Conservation (phyloP, 2,888 invertebrate species). For the Stenoptilia bipunctidactyla region DNA sequence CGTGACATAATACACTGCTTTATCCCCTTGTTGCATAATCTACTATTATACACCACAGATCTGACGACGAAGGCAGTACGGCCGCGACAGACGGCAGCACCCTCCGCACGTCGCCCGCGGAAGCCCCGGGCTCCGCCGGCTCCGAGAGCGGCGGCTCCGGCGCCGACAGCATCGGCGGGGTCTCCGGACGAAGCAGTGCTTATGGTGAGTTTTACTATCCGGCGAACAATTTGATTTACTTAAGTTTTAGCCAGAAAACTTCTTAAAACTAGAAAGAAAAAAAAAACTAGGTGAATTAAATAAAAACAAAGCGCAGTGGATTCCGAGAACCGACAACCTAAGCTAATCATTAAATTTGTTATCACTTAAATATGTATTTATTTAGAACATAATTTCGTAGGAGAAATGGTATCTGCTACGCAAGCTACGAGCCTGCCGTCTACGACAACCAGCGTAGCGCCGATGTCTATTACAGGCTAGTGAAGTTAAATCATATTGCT, state of each 20-base stretch:
- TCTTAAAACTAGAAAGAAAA: too few species aligned
- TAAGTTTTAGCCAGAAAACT: too few species aligned
- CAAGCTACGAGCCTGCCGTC: slow-evolving; percentile 30
- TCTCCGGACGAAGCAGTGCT: slow-evolving; percentile 93
- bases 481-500: slow-evolving; percentile 17
- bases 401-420: slow-evolving; percentile 49
- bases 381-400: slow-evolving; percentile 27
- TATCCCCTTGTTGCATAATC: too few species aligned
- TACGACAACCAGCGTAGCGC: slow-evolving; percentile 31
- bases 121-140: slow-evolving; percentile 71
- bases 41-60: too few species aligned
- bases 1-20: too few species aligned
- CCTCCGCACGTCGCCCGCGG: slow-evolving; percentile 73
- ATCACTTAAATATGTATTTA: not conserved
- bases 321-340: too few species aligned
- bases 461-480: slow-evolving; percentile 45
- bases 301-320: too few species aligned
- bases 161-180: slow-evolving; percentile 93
- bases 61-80: slow-evolving; percentile 95
- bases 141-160: slow-evolving; percentile 94
- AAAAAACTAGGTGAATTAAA: too few species aligned
- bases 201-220: slow-evolving; percentile 83
- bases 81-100: slow-evolving; percentile 96
- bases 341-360: too few species aligned
- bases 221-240: too few species aligned